Base-by-base conservation (phyloP, 2,888 invertebrate species). In the Drosophila pullipes region DNA sequence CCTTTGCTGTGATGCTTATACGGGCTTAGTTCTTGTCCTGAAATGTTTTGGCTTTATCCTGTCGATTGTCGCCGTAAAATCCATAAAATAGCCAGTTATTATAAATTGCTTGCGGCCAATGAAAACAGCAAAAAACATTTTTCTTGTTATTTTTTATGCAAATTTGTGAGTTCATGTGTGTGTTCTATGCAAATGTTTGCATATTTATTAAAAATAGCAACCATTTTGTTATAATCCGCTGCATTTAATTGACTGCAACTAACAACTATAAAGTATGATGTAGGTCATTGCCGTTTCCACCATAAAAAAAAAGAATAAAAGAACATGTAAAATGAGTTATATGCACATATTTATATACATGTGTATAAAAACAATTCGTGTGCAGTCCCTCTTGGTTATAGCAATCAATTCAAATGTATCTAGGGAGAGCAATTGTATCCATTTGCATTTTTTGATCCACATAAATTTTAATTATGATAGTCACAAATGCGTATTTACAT, bases 161-260 rank as follows among this genome's bases (percentile, higher is more conserved):
- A 68, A 71, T 61, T 47, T 44, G 2, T 41, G 9, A 28, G 49
- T 28, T 28, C 16, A 16, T 55, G 31, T 37, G 33, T 57, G 44
- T 54, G 37, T 73, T 60, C 68, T 80, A 78, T 82, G 74, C 71
- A 89, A 85, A 85, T 85, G 73, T 85, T 88, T 83, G 80, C 63
- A 66, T 78, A 89, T 84, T 89, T 82, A 85, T 86, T 76, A 84
- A 85, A 89, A 86, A 86, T 74, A 74, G 61, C 68, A 81, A 77
- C 78, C 71, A 81, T 76, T 85, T 82, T 76, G 72, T 61, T 72
- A 76, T 86, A 86, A 89, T 85, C 89, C 85, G 52, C 61, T 75
- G 89, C 76, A 82, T 89, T 85, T 85, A 85, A 85, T 85, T 85
- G 85, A 85, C 85, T 85, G 89, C 73, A 81, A 70, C 86, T 82